These are phyloP conservation scores for Siphamia tubifer DNA, from an alignment of 2,113 vertebrate genomes.

Conservation along the genomic window DNA sequence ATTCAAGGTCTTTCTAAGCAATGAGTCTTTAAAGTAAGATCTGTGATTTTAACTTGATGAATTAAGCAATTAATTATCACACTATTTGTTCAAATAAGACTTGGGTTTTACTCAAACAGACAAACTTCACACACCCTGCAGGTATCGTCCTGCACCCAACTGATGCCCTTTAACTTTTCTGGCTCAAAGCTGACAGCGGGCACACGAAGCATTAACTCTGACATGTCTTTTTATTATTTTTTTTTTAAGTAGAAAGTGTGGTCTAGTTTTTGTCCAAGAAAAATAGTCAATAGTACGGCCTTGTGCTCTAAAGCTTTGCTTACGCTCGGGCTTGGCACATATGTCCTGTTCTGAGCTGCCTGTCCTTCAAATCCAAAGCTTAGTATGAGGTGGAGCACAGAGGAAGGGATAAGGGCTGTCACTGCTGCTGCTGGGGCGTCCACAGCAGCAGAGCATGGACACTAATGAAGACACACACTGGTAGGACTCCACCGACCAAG, in stretches of 20 bases:
- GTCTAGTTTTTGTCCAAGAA: slow-evolving; percentile 31
- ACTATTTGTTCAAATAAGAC: slow-evolving; percentile 1
- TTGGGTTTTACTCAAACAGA: too few relatives aligned
- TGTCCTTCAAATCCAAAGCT: slow-evolving; percentile 58
- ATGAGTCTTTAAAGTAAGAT: slow-evolving; percentile 14
- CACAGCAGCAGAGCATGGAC: slow-evolving; percentile 55
- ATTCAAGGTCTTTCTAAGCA: slow-evolving; percentile 1
- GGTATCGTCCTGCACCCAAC: slow-evolving; percentile 2
- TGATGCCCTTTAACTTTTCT: slow-evolving; percentile 18
- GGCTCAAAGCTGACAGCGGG: neutral
- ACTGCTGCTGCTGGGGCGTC: slow-evolving; percentile 44
- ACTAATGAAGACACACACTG: slow-evolving; percentile 77
- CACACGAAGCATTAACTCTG: slow-evolving; percentile 24
- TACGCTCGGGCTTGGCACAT: slow-evolving; percentile 27
- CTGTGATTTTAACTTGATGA: neutral
- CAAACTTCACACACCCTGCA: neutral
- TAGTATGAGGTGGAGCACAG: slow-evolving; percentile 64
- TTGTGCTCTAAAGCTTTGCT: slow-evolving; percentile 35
- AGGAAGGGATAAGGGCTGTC: slow-evolving; percentile 60
- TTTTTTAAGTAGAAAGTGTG: slow-evolving; percentile 15
- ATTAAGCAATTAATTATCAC: slow-evolving; percentile 3
- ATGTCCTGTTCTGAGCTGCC: slow-evolving; percentile 54
- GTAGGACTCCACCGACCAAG: slow-evolving; percentile 66
- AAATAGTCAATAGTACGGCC: slow-evolving; percentile 21
- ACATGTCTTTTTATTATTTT: too few relatives aligned